Evolutionary conservation across 2,797 vertebrate genomes (phyloP).

Genomic region (Loris lydekkerianus): DNA sequence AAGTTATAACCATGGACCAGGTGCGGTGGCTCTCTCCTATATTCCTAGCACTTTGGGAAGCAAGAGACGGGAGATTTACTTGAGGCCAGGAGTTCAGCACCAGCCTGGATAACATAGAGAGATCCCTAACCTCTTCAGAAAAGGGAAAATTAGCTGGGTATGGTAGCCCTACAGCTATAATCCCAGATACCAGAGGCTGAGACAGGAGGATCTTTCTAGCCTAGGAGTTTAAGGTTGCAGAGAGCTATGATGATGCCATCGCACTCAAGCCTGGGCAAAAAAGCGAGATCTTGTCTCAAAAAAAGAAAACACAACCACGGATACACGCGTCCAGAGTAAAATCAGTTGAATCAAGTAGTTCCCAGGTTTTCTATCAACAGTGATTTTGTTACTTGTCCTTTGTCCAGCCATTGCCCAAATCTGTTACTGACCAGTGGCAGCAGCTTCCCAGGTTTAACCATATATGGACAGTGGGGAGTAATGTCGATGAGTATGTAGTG

Average conservation of each 20-base stretch:
- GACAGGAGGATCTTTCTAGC: not conserved
- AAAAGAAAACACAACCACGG: not conserved
- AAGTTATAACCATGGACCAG: not conserved
- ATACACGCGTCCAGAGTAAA: not conserved
- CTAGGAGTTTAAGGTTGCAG: not conserved
- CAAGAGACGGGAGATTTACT: not conserved
- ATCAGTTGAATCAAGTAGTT: not conserved
- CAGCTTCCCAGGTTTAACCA: not conserved
- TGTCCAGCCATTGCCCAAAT: not conserved
- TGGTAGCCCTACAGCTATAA: not conserved
- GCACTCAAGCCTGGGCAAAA: not conserved
- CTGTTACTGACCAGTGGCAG: not conserved
- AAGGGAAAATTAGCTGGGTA: not conserved
- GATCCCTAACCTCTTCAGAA: not conserved
- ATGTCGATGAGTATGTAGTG: rapidly evolving
- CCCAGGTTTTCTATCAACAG: not conserved
- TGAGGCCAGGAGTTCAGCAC: not conserved
- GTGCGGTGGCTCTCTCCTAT: too few relatives aligned
- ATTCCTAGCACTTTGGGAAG: not conserved
- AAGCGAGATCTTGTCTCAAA: not conserved
- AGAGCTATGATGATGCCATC: not conserved
- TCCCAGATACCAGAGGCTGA: not conserved
- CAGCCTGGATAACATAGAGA: not conserved
- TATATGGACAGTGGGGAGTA: not conserved
- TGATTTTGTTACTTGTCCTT: not conserved